phyloP scores from a whole-genome alignment of 2,888 invertebrate genomes.

The Tenthredo mesomela region DNA sequence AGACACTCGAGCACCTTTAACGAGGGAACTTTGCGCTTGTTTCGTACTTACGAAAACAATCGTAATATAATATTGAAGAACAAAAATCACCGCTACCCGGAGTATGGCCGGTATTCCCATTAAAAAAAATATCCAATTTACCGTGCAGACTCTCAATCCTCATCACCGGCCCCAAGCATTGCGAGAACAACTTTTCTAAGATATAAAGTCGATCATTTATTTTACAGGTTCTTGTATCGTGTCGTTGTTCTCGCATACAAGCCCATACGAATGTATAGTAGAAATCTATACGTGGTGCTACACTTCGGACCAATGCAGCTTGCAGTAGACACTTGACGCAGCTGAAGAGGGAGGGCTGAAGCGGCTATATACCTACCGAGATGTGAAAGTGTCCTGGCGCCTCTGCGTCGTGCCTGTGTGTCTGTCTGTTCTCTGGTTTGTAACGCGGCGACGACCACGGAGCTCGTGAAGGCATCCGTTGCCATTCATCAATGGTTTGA shows the following conservation, averaged over 20 bases:
- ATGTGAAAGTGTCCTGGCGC: constrained; percentile 51
- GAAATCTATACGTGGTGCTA: neutral
- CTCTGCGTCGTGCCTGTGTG: constrained; percentile 39
- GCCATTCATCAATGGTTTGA: constrained; percentile 58
- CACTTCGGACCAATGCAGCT: constrained; percentile 6
- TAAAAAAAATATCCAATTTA: neutral
- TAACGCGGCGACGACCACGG: constrained; percentile 53
- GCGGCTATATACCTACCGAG: neutral
- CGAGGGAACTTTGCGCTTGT: constrained; percentile 40
- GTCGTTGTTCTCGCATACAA: neutral
- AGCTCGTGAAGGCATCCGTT: constrained; percentile 48
- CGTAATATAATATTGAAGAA: constrained; percentile 9
- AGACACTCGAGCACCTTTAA: constrained; percentile 30
- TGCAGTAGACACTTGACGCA: constrained; percentile 33
- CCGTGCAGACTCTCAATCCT: neutral
- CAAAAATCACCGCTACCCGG: neutral
- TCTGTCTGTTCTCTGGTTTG: constrained; percentile 45
- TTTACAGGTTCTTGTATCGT: constrained; percentile 6
- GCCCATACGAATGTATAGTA: neutral
- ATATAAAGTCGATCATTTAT: constrained; percentile 38
- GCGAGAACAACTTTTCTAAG: neutral
- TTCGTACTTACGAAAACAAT: constrained; percentile 32
- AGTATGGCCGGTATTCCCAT: neutral
- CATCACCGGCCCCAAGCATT: neutral
- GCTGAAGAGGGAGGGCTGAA: neutral